Evolutionary conservation across 53 echinoderm and acorn worm genomes (phyloP), one percentile per base, ranked within the genome.

Genomic region (Henricia sp.): DNA sequence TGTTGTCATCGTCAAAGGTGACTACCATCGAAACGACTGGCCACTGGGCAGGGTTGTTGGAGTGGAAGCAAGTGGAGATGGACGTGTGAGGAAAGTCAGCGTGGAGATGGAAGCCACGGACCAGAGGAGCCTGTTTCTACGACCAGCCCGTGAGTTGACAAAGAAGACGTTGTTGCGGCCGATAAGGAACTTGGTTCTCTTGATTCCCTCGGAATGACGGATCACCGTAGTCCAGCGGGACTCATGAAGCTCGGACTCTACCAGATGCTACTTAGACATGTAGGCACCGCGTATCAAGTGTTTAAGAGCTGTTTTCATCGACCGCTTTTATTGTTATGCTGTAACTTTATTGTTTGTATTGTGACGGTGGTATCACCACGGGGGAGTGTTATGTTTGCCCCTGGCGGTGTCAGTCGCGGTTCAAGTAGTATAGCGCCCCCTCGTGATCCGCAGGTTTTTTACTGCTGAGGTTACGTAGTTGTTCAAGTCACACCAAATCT

Each of bases 81-180:
- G 77, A 17, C 85, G 77, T 51, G 52, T 84, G 26, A 76, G 85
- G 35, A 85, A 89, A 48, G 84, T 52, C 55, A 84, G 56, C 38
- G 67, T 89, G 21, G 85, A 89, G 50, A 65, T 85, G 0, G 69
- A 46, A 1, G 70, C 84, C 19, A 70, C 66, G 0, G 84, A 89
- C 77, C 33, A 40, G n/a, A 67, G 39, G 5, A 56, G 14, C 4
- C 11, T 78, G 38, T 39, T 65, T 30, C 87, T 54, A 17, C 52
- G 28, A 1, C 87, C 87, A 87, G 57, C 48, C 44, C 6, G 32
- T 16, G 34, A 69, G 52, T 53, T 77, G 54, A 48, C 70, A 23
- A 89, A 76, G 77, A 89, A 89, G 89, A 89, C 77, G 14, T 53
- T 89, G 68, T 41, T 89, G 77, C 52, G 84, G 54, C 89, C 89